These are phyloP conservation scores for Eugnorisma glareosa DNA, from an alignment of 2,888 invertebrate species.

Conservation along the genomic window DNA sequence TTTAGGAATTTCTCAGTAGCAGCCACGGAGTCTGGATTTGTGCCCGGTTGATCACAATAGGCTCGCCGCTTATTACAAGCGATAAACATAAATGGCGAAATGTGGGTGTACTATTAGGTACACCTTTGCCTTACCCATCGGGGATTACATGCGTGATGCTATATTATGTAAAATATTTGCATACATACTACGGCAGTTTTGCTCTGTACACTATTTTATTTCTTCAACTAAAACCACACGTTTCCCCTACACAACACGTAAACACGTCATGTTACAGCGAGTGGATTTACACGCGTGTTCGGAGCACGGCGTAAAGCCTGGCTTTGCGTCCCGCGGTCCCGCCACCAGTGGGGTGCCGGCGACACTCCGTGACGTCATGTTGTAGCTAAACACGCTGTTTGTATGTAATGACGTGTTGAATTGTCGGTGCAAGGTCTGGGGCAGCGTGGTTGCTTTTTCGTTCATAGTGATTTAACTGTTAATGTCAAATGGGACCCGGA, in stretches of 20 bases:
- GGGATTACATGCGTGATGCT: neutral
- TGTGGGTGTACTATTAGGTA: too few relatives aligned
- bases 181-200: neutral
- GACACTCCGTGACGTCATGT: neutral
- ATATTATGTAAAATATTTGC: neutral
- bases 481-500: neutral
- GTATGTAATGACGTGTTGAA: conserved; percentile 4
- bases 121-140: neutral
- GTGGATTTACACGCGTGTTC: conserved; percentile 23
- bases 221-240: neutral
- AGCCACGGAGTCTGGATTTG: too few relatives aligned
- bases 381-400: conserved; percentile 4
- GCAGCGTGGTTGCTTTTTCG: neutral
- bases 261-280: neutral
- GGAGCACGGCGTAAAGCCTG: conserved; percentile 43
- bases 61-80: too few relatives aligned
- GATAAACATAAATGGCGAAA: too few relatives aligned
- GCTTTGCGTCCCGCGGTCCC: conserved; percentile 26
- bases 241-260: neutral
- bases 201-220: neutral
- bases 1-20: too few relatives aligned
- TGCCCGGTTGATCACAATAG: too few relatives aligned
- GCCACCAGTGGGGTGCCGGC: neutral
- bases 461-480: neutral
- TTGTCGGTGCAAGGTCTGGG: neutral